phyloP scores from a whole-genome alignment of 64 coral and sea anemone species.

The Trachythela sp. region DNA sequence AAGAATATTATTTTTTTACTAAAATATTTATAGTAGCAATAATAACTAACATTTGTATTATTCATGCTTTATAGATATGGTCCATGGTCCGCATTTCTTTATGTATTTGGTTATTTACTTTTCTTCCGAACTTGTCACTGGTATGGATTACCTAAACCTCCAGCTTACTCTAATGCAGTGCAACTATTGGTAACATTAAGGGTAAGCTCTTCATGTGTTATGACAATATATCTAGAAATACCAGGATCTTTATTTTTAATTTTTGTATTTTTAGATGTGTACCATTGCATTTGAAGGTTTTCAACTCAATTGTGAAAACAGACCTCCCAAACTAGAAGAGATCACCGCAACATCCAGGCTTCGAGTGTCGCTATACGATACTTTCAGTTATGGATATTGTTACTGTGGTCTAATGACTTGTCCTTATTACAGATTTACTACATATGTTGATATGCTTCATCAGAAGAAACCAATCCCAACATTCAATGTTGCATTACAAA shows the following conservation, averaged over 20 bases:
- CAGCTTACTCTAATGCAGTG: constrained; percentile 83
- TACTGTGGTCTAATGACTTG: constrained; percentile 89
- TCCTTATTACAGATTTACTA: constrained; percentile 92
- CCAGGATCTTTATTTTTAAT: not conserved
- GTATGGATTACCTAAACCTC: constrained; percentile 67
- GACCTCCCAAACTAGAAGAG: not conserved
- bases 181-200: constrained; percentile 84
- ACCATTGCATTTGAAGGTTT: constrained; percentile 93
- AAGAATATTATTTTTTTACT: no score
- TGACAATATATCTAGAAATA: not conserved
- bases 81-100: constrained; percentile 87
- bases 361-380: constrained; percentile 63
- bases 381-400: constrained; percentile 79
- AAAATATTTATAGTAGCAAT: no score
- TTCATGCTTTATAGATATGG: constrained; percentile 54
- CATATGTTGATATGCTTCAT: constrained; percentile 76
- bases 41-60: no score
- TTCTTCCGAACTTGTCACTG: constrained; percentile 93
- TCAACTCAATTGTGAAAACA: constrained; percentile 31
- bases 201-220: constrained; percentile 44
- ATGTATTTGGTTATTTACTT: constrained; percentile 89
- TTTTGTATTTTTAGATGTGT: constrained; percentile 62
- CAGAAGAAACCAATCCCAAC: constrained; percentile 69
- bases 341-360: constrained; percentile 34
- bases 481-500: constrained; percentile 55